Percentiles rank a stretch among this genome's conserved stretches.
These are phyloP conservation scores for Enteromius trimaculatus DNA, from an alignment of 2,797 vertebrate genomes.

Conservation along the genomic window DNA sequence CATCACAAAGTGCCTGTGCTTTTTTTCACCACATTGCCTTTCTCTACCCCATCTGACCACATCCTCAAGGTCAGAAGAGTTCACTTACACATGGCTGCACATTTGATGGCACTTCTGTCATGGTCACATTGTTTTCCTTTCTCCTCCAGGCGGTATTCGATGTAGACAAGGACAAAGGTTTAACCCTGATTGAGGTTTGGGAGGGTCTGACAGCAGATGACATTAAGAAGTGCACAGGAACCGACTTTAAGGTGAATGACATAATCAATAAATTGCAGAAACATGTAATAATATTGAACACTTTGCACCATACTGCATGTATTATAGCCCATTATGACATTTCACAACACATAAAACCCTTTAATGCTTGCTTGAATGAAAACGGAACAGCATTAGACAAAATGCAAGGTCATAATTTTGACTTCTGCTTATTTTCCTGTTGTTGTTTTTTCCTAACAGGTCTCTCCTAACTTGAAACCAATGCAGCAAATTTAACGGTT, in stretches of 20 bases:
- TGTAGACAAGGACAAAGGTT: conserved; percentile 88
- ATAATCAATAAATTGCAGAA: conserved; percentile 2
- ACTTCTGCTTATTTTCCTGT: not conserved
- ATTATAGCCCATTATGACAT: not conserved
- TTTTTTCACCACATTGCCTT: conserved; percentile 11
- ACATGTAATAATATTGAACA: not conserved
- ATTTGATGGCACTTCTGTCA: conserved; percentile 40
- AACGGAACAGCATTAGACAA: conserved; percentile 10
- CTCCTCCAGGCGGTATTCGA: conserved; percentile 91
- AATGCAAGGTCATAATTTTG: not conserved
- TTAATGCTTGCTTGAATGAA: conserved; percentile 22
- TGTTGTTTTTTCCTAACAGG: conserved; percentile 73
- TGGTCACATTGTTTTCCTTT: conserved; percentile 38
- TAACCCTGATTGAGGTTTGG: conserved; percentile 92
- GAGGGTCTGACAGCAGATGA: conserved; percentile 91
- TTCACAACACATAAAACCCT: not conserved
- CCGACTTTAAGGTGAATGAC: conserved; percentile 86
- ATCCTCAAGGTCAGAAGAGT: conserved; percentile 38
- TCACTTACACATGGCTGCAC: conserved; percentile 23
- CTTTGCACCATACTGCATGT: not conserved
- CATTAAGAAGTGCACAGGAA: conserved; percentile 90
- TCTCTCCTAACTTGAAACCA: conserved; percentile 85
- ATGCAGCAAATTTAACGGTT: conserved; percentile 87
- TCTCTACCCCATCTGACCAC: conserved; percentile 51
- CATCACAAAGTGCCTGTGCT: conserved; percentile 20